phyloP scores from a whole-genome alignment of 1,140 invertebrate genomes.

The Dolichoris vasculosae region DNA sequence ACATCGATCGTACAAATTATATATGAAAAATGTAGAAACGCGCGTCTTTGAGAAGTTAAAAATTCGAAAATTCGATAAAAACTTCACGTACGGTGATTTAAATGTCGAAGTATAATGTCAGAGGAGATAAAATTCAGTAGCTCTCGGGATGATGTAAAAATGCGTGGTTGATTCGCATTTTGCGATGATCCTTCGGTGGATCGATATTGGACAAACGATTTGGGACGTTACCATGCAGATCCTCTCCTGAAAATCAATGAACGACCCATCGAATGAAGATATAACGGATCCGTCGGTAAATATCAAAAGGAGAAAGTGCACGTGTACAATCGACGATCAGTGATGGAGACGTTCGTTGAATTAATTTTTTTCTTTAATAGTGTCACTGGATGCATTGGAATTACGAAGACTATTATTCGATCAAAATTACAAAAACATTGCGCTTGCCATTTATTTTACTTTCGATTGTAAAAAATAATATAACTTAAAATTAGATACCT shows the following conservation, averaged over 20 bases:
- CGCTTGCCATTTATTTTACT: background rate
- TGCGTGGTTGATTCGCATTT: slow-evolving; percentile 8
- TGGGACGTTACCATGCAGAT: background rate
- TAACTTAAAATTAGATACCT: background rate
- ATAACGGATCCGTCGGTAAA: slow-evolving; percentile 33
- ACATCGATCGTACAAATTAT: background rate
- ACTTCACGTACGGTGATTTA: slow-evolving; percentile 42
- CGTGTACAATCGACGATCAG: slow-evolving; percentile 6
- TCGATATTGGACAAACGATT: background rate
- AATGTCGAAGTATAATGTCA: slow-evolving; percentile 35
- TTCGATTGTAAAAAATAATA: too few relatives aligned
- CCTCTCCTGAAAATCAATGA: background rate
- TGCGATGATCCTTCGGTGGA: background rate
- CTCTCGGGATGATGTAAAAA: slow-evolving; percentile 21
- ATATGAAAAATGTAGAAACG: background rate
- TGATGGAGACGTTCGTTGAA: slow-evolving; percentile 25
- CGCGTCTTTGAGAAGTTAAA: too few relatives aligned
- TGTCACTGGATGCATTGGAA: background rate
- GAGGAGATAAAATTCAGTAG: background rate
- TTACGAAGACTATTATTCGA: background rate
- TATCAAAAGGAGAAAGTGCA: slow-evolving; percentile 47
- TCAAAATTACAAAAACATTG: background rate
- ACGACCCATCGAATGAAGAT: background rate
- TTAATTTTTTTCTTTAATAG: slow-evolving; percentile 6
- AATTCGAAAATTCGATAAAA: background rate